Base-by-base conservation (phyloP, 2,113 vertebrate species). In the Hucho hucho region DNA sequence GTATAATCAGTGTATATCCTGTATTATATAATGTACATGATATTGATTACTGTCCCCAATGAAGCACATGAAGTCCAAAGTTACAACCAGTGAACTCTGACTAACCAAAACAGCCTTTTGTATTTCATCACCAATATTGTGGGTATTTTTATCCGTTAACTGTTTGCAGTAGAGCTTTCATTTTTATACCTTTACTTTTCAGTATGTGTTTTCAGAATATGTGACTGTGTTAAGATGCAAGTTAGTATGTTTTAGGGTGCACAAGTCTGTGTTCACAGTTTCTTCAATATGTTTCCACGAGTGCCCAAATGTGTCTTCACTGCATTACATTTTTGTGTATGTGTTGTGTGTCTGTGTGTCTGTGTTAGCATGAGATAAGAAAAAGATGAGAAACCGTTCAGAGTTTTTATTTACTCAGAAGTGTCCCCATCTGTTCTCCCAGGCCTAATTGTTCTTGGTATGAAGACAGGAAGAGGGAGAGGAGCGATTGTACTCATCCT, bases 391-490 rank as follows among this genome's bases (percentile, higher is more conserved):
- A 82, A 88, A 86, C 79, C 56, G 80, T 81, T 90, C 86, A 88
- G 84, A 84, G 79, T 76, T 78, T 76, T 77, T 75, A 77, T 77
- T 88, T 82, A 79, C 83, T 86, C 79, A 83, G 84, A 89, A 86
- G 79, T 81, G 49, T 86, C 87, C 86, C 91, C 91, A 92, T 93
- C 91, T 93, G 92, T 92, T 92, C 79, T 71, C 81, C 87, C 64
- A 81, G 79, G 84, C 86, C 86, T 91, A 91, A 94, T 92, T 93
- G 89, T 93, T 92, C 83, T 91, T 83, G 85, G 86, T 90, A 85
- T 11, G 69, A 89, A 87, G 86, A 84, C 83, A 68, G 28, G 75
- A 81, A 75, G 64, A 37, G n/a, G 18, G 43, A 32, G 29, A 13
- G 61, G 74, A 78, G 83, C 75, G 89, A 89, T 89, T 90, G 80